Conservation (phyloP, 2,113 vertebrate genomes). For the Turnix velox region DNA sequence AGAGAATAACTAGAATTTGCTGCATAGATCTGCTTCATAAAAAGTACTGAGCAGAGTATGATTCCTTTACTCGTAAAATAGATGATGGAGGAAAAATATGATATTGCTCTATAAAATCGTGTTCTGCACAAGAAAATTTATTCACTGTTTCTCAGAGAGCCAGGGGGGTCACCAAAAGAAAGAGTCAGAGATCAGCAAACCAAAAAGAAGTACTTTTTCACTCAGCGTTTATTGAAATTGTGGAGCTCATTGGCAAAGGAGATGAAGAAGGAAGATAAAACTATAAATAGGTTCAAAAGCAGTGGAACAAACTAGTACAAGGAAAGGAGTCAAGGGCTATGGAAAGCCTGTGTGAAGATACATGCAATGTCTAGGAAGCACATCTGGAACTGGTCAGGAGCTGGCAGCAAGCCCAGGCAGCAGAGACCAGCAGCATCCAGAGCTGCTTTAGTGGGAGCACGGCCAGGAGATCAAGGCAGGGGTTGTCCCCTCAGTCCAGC, state of each 20-base stretch:
- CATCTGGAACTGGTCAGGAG: neutral
- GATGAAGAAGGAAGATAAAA: neutral
- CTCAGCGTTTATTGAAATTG: neutral
- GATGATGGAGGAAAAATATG: neutral
- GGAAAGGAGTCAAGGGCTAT: neutral
- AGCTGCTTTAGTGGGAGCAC: neutral
- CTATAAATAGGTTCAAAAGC: neutral
- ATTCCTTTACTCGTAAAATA: neutral
- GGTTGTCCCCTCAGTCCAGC: neutral
- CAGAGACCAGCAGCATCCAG: neutral
- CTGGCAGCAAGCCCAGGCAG: neutral
- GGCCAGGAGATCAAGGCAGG: rapidly evolving
- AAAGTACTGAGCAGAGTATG: neutral
- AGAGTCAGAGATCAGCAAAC: neutral
- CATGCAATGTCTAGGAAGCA: neutral
- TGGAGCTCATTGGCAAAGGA: neutral
- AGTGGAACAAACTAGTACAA: neutral
- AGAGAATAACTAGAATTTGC: constrained; percentile 8
- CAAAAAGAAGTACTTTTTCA: neutral
- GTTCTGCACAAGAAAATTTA: neutral
- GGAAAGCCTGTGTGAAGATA: neutral
- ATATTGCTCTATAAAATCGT: neutral
- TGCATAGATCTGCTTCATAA: neutral
- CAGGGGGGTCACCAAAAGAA: neutral
- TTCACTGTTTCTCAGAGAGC: neutral